Conservation (phyloP, 1,140 invertebrate species). For the Monomorium pharaonis region DNA sequence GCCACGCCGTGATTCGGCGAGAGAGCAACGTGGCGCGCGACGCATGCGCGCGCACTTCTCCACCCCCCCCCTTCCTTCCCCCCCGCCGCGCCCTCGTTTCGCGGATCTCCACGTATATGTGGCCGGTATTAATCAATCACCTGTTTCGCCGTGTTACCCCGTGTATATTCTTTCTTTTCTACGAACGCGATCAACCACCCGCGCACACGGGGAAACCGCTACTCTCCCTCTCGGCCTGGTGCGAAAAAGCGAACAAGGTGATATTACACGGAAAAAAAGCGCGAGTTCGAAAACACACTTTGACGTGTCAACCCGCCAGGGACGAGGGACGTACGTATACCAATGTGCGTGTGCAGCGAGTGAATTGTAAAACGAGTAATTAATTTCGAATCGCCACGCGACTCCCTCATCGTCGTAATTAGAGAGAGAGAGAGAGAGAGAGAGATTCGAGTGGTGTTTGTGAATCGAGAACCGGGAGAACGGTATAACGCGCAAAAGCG, state of each 20-base stretch:
- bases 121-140: slow-evolving; percentile 51
- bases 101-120: not conserved
- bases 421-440: not conserved
- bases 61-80: too few species aligned
- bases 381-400: not conserved
- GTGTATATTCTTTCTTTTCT: slow-evolving; percentile 5
- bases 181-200: not conserved
- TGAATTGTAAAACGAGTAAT: slow-evolving; percentile 3
- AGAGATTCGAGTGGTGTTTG: not conserved
- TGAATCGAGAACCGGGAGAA: not conserved
- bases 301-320: not conserved
- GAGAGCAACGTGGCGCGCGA: not conserved
- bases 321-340: too few species aligned
- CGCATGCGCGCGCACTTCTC: not conserved
- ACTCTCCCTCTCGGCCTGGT: not conserved
- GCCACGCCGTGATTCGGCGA: not conserved
- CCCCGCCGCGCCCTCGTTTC: too few species aligned
- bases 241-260: not conserved
- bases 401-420: not conserved
- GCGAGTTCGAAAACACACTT: not conserved
- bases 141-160: slow-evolving; percentile 20
- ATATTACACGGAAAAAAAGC: not conserved
- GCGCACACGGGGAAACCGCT: not conserved
- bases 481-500: not conserved
- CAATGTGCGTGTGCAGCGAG: not conserved